Evolutionary conservation across 2,797 vertebrate genomes (phyloP).

Genomic region (Sebastes nivosus): DNA sequence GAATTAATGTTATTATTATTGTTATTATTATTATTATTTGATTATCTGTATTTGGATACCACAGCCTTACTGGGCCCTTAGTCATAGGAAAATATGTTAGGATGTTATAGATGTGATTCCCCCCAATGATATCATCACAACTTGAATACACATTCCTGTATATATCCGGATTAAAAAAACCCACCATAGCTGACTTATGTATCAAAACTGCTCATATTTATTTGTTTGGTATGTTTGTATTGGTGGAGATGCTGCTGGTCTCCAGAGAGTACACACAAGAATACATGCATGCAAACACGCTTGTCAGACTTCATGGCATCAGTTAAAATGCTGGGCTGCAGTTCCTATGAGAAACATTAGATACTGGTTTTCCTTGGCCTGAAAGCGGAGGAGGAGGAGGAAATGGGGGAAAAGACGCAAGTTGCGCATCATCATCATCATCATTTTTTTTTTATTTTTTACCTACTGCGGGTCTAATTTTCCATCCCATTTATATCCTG

Average conservation of each 20-base stretch:
- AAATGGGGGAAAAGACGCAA: conserved; percentile 64
- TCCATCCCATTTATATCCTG: conserved; percentile 83
- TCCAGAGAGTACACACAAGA: conserved; percentile 25
- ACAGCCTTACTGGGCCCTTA: neutral
- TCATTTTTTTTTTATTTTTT: conserved; percentile 16
- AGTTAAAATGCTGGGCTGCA: conserved; percentile 39
- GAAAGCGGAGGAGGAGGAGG: conserved; percentile 62
- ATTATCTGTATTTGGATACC: neutral
- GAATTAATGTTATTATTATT: neutral
- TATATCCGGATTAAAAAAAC: neutral
- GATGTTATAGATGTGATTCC: neutral
- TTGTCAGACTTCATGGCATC: conserved; percentile 15
- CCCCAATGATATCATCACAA: neutral
- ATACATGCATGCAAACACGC: conserved; percentile 29
- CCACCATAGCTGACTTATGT: neutral
- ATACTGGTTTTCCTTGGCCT: conserved; percentile 54
- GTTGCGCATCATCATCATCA: conserved; percentile 57
- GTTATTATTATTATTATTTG: neutral
- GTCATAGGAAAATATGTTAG: neutral
- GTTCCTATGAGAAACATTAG: conserved; percentile 81
- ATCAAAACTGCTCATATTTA: neutral
- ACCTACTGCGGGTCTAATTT: conserved; percentile 67
- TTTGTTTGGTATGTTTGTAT: conserved; percentile 20
- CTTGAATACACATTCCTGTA: neutral
- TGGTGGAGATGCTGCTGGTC: conserved; percentile 13